A percentile compares a stretch with the other conserved stretches of the same genome.
These are phyloP conservation scores for Chionomys nivalis DNA, from an alignment of 2,113 vertebrate species.

Conservation along the genomic window DNA sequence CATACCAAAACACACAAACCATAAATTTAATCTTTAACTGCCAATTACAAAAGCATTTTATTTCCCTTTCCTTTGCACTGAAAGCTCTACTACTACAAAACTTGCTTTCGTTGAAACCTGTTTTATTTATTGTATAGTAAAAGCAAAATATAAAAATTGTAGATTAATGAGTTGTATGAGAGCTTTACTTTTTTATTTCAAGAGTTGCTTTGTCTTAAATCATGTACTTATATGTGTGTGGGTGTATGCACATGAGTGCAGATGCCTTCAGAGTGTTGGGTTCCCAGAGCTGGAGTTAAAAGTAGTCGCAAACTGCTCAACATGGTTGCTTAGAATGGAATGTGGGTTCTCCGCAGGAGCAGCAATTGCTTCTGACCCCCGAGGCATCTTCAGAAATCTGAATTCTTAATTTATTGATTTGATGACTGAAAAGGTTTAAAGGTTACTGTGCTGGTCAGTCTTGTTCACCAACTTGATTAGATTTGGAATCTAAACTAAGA, in stretches of 20 bases:
- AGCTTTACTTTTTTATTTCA: not conserved
- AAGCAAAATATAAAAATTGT: constrained; percentile 13
- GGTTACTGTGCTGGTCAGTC: not conserved
- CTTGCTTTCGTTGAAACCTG: not conserved
- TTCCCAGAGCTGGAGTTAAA: not conserved
- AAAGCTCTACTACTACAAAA: not conserved
- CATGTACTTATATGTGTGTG: not conserved
- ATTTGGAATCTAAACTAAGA: not conserved
- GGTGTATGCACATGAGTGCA: not conserved
- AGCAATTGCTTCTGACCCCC: not conserved
- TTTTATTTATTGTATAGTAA: not conserved
- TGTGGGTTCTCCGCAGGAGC: not conserved
- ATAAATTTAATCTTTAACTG: not conserved
- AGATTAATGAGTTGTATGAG: not conserved
- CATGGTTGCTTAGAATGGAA: not conserved
- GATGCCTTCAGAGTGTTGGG: no score
- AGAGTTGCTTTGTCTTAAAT: not conserved
- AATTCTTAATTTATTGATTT: constrained; percentile 35
- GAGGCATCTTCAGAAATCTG: not conserved
- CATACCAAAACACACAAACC: not conserved
- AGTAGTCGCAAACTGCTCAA: not conserved
- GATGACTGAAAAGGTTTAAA: not conserved
- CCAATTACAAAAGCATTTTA: constrained; percentile 27
- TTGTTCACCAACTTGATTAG: not conserved
- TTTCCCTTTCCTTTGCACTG: constrained; percentile 5